Percentiles rank a stretch among this genome's conserved stretches.
Conservation (phyloP, 2,888 invertebrate genomes). For the Zygothrica quintamaculata region DNA sequence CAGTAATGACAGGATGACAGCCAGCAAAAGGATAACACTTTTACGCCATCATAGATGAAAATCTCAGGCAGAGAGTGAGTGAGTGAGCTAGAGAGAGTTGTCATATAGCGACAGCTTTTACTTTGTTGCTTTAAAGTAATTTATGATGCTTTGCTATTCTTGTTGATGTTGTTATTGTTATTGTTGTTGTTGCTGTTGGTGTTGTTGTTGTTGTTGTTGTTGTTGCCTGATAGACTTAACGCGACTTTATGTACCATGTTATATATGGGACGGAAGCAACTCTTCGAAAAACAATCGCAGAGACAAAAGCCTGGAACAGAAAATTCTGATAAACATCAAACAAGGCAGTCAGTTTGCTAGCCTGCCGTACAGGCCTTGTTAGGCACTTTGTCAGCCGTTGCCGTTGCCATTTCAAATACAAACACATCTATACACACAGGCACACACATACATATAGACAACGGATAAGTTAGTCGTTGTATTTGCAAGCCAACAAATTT, state of each 20-base stretch:
- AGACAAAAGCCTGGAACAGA: slow-evolving; percentile 30
- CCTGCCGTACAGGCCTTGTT: slow-evolving; percentile 56
- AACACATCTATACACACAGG: slow-evolving; percentile 11
- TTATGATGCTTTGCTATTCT: slow-evolving; percentile 51
- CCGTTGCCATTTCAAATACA: slow-evolving; percentile 21
- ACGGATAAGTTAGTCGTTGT: slow-evolving; percentile 10
- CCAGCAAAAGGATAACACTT: slow-evolving; percentile 13
- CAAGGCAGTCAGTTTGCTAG: slow-evolving; percentile 18
- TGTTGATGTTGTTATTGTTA: slow-evolving; percentile 11
- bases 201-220: too few species aligned
- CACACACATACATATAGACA: slow-evolving; percentile 15
- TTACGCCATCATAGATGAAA: slow-evolving; percentile 51
- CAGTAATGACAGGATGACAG: slow-evolving; percentile 7
- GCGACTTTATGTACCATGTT: slow-evolving; percentile 18
- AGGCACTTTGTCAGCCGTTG: slow-evolving; percentile 69
- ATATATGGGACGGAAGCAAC: slow-evolving; percentile 39
- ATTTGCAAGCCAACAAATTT: slow-evolving; percentile 45
- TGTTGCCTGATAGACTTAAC: slow-evolving; percentile 16
- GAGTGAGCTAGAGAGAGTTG: slow-evolving; percentile 42
- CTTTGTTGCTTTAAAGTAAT: slow-evolving; percentile 53
- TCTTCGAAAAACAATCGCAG: slow-evolving; percentile 58
- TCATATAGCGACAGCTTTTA: slow-evolving; percentile 42
- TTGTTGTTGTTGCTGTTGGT: neutral
- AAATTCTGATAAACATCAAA: slow-evolving; percentile 25
- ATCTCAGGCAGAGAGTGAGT: too few species aligned